phyloP scores from a whole-genome alignment of 2,888 invertebrate species.

The Metopia argyrocephala region DNA sequence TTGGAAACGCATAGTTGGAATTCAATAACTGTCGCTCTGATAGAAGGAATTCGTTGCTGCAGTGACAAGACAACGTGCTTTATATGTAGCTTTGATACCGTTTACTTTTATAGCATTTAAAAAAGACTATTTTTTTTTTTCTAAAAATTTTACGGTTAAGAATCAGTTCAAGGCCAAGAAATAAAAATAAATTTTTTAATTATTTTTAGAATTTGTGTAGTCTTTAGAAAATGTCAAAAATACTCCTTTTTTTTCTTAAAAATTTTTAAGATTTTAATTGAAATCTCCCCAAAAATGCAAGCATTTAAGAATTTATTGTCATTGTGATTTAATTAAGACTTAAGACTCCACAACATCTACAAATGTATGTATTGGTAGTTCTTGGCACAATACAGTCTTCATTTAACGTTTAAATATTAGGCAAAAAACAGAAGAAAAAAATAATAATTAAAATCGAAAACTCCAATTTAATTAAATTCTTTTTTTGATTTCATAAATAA shows the following conservation, averaged over 20 bases:
- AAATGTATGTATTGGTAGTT: constrained; percentile 1
- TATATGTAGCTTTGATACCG: too few relatives aligned
- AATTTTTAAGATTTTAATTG: background rate
- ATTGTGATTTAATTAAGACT: constrained; percentile 18
- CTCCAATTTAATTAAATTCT: constrained; percentile 26
- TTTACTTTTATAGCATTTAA: too few relatives aligned
- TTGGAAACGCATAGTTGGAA: too few relatives aligned
- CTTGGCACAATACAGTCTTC: constrained; percentile 25
- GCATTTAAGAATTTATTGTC: background rate
- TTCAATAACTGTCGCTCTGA: too few relatives aligned
- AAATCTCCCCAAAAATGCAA: background rate
- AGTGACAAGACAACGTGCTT: too few relatives aligned
- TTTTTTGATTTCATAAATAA: background rate
- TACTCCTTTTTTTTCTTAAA: background rate
- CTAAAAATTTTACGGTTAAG: background rate
- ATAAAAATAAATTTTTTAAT: background rate
- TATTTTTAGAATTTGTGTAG: background rate
- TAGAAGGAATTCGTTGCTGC: too few relatives aligned
- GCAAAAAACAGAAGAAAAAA: background rate
- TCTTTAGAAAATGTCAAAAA: background rate
- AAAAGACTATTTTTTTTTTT: background rate
- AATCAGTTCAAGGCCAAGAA: background rate
- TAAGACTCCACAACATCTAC: background rate
- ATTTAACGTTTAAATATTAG: constrained; percentile 41
- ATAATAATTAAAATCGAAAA: background rate